Base-by-base conservation (phyloP, 2,113 vertebrate species). In the Calidris pygmaea region DNA sequence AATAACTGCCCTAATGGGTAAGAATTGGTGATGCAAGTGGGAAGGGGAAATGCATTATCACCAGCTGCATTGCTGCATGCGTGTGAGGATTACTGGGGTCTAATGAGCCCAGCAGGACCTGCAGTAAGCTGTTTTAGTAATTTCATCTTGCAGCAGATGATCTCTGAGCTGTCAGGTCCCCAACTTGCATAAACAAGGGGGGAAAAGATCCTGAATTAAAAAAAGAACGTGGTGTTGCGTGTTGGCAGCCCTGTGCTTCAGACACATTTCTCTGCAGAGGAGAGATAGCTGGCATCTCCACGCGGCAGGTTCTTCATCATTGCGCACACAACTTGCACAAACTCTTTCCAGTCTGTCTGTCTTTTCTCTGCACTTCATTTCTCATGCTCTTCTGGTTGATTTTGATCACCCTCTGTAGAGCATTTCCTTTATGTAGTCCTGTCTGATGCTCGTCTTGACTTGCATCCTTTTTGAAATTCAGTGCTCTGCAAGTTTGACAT, bases 111-210 rank as follows among this genome's bases (percentile, higher is more conserved):
- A 3, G 63, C 80, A 63, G 66, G 71, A 78, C 55, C 43, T 85
- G 62, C 0, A 1, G 66, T 72, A 66, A 85, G 59, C 65, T 78
- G 21, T 26, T 4, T 35, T 6, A 35, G 9, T 65, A 56, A 85
- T 80, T 91, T 58, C 30, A 9, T 77, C 32, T 84, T 86, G 37
- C 21, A 88, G 72, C 67, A 86, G 45, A 82, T 90, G 85, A 80
- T 79, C 58, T 66, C 35, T 67, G 27, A 53, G 79, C 39, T 35
- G 41, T 9, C 1, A 3, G 20, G 39, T 62, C 48, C 60, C 15
- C 34, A 50, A 74, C 52, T 82, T 55, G 26, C 27, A 8, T 52
- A 52, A 81, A 74, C 55, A 65, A 72, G 35, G 6, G 1, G 58
- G 2, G 9, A 7, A 8, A 34, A 68, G 63, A 19, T 24, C 19